Evolutionary conservation across 2,797 vertebrate genomes (phyloP).

Genomic region (Tarsius wallacei): DNA sequence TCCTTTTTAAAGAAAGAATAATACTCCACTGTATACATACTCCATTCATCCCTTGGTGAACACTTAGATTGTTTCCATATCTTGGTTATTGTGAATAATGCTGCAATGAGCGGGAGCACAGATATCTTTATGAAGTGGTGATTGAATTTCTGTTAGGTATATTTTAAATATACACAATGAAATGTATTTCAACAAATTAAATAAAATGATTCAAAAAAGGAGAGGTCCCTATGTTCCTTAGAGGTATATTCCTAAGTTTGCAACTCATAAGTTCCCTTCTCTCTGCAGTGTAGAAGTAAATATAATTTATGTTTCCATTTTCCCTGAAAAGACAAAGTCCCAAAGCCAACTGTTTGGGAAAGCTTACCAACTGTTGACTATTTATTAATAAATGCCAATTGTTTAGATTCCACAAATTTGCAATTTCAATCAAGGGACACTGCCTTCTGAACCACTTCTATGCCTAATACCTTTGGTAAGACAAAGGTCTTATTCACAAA

Average conservation of each 20-base stretch:
- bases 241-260: background rate
- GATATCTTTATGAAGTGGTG: background rate
- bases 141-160: background rate
- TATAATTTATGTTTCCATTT: constrained; percentile 38
- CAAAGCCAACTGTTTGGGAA: constrained; percentile 22
- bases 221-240: background rate
- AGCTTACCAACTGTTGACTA: constrained; percentile 29
- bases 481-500: constrained; percentile 40
- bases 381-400: constrained; percentile 13
- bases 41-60: background rate
- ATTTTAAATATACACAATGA: background rate
- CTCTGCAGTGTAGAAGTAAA: background rate
- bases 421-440: constrained; percentile 13
- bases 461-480: background rate
- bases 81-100: background rate
- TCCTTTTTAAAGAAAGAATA: background rate
- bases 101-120: background rate
- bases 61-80: background rate
- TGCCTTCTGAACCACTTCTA: background rate
- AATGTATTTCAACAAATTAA: background rate
- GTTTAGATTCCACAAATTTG: constrained; percentile 47
- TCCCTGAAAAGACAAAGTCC: constrained; percentile 48
- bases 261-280: background rate
- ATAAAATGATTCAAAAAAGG: background rate
- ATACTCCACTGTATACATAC: background rate